phyloP scores from a whole-genome alignment of 1,140 invertebrate genomes.

The Whitmania pigra region DNA sequence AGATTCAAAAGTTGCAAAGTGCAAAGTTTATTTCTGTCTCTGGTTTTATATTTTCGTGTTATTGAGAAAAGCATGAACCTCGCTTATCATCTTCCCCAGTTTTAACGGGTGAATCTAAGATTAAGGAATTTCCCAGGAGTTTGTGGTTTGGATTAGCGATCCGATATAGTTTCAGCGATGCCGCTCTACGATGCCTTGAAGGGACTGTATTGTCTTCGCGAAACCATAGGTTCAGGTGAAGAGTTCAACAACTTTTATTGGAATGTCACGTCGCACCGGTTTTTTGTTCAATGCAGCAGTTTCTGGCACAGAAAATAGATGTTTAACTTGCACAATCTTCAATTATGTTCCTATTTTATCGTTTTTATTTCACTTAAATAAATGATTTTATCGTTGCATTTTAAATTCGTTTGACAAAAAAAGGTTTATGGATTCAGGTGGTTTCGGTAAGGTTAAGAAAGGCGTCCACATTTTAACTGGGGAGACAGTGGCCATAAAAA shows the following conservation, averaged over 20 bases:
- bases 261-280: neutral
- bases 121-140: too few species aligned
- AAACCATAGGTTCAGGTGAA: conserved; percentile 12
- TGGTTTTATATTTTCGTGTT: too few species aligned
- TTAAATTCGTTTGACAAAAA: neutral
- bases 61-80: too few species aligned
- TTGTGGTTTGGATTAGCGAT: too few species aligned
- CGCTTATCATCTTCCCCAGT: too few species aligned
- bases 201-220: conserved; percentile 16
- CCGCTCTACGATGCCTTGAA: conserved; percentile 9
- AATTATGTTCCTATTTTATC: neutral
- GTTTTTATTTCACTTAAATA: neutral
- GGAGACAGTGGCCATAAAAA: conserved; percentile 72
- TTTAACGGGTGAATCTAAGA: too few species aligned
- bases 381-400: neutral
- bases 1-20: too few species aligned
- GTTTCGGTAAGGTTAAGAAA: conserved; percentile 68
- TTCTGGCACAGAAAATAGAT: neutral
- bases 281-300: neutral
- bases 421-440: conserved; percentile 43
- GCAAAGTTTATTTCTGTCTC: too few species aligned
- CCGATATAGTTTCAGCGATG: too few species aligned
- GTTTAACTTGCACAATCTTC: neutral
- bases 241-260: neutral
- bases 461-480: conserved; percentile 62